A percentile compares a stretch with the other conserved stretches of the same genome.
Evolutionary conservation across 2,797 vertebrate genomes (phyloP).

Genomic region (Erethizon dorsatum): DNA sequence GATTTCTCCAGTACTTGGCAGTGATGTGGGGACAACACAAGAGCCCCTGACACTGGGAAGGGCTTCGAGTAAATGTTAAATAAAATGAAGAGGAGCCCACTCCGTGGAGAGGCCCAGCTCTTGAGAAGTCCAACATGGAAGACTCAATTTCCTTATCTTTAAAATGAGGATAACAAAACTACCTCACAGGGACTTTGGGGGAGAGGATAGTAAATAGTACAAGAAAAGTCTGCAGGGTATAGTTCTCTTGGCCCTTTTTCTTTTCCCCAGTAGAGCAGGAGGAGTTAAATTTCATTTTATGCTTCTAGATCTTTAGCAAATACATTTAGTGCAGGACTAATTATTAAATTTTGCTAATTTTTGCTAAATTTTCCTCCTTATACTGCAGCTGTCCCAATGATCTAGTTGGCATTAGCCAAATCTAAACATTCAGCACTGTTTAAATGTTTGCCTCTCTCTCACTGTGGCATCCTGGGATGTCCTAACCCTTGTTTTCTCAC

Average conservation of each 20-base stretch:
- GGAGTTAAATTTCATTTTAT: neutral
- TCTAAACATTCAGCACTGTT: neutral
- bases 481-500: neutral
- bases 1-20: neutral
- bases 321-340: neutral
- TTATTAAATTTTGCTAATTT: neutral
- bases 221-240: neutral
- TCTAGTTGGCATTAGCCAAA: neutral
- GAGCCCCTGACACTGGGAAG: accelerated
- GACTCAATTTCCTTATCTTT: neutral
- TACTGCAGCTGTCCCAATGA: neutral
- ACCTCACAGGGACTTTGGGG: neutral
- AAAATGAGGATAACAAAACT: neutral
- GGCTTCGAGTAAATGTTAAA: neutral
- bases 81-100: neutral
- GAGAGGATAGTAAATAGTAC: neutral
- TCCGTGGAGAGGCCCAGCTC: neutral
- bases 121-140: neutral
- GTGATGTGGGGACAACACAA: neutral
- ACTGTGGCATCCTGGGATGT: neutral
- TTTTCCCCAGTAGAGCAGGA: neutral
- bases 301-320: neutral
- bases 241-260: neutral
- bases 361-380: neutral
- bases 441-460: neutral